Evolutionary conservation across 1,140 invertebrate genomes (phyloP).

Genomic region (Hyposmocoma kahamanoa): DNA sequence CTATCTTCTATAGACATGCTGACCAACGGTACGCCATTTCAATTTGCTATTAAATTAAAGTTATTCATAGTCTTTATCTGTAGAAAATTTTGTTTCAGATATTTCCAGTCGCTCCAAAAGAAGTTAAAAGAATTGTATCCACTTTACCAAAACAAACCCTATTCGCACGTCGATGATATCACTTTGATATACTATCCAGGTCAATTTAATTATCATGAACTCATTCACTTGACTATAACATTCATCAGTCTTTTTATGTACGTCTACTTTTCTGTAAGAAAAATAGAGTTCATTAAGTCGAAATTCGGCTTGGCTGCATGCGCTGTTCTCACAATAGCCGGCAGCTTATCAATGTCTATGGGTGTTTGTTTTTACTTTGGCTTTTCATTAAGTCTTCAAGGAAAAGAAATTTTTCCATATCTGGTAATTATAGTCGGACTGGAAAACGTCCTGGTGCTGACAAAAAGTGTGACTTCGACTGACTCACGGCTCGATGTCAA

Average conservation of each 20-base stretch:
- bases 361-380: constrained; percentile 96
- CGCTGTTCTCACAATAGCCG: constrained; percentile 90
- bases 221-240: constrained; percentile 87
- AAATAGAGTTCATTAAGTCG: constrained; percentile 95
- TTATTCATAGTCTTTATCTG: background rate
- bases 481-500: constrained; percentile 94
- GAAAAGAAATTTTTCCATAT: constrained; percentile 94
- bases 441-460: constrained; percentile 96
- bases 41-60: no score
- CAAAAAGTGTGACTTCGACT: constrained; percentile 95
- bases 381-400: constrained; percentile 82
- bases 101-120: constrained; percentile 82
- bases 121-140: constrained; percentile 83
- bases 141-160: constrained; percentile 74
- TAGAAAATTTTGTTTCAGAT: constrained; percentile 75
- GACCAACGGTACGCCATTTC: constrained; percentile 86
- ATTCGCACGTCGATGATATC: constrained; percentile 65
- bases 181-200: constrained; percentile 90
- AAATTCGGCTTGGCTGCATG: constrained; percentile 93
- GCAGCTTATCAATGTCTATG: constrained; percentile 93
- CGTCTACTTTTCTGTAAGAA: constrained; percentile 95
- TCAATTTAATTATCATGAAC: constrained; percentile 89
- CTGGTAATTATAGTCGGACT: constrained; percentile 94
- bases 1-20: constrained; percentile 88
- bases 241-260: constrained; percentile 92